Evolutionary conservation across 2,888 invertebrate species (phyloP).

Genomic region (Lysandra bellargus): DNA sequence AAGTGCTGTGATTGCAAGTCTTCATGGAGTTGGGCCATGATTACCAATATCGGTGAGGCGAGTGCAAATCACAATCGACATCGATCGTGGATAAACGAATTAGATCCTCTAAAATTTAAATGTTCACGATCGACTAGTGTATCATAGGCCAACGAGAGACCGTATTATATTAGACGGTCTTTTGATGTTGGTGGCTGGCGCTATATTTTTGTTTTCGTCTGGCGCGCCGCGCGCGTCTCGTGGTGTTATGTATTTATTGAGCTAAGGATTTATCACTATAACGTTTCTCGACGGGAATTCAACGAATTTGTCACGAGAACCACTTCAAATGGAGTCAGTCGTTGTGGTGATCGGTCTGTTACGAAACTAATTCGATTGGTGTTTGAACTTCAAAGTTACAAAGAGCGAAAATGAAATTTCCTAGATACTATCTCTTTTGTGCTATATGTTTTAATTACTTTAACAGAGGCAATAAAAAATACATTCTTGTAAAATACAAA

Average conservation of each 20-base stretch:
- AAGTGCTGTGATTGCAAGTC: no score
- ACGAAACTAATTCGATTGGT: not conserved
- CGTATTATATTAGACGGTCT: not conserved
- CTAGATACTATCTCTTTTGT: not conserved
- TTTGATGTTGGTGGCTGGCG: not conserved
- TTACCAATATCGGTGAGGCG: no score
- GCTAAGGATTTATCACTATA: not conserved
- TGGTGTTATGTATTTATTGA: not conserved
- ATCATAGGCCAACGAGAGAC: not conserved
- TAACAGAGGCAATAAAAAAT: not conserved
- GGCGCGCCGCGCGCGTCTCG: not conserved
- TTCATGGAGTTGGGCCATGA: no score
- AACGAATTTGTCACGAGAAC: not conserved
- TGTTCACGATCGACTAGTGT: not conserved
- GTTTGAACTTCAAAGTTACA: not conserved
- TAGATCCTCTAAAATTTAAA: no score
- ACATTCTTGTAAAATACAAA: not conserved
- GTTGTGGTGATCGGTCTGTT: not conserved
- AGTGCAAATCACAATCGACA: no score
- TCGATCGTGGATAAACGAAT: no score
- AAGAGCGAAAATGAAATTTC: not conserved
- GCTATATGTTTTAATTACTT: not conserved
- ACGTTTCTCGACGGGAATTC: not conserved
- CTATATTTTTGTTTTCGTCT: slow-evolving; percentile 13
- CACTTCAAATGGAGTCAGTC: not conserved